Evolutionary conservation across 2,888 invertebrate species (phyloP).

Genomic region (Elmis aenea): DNA sequence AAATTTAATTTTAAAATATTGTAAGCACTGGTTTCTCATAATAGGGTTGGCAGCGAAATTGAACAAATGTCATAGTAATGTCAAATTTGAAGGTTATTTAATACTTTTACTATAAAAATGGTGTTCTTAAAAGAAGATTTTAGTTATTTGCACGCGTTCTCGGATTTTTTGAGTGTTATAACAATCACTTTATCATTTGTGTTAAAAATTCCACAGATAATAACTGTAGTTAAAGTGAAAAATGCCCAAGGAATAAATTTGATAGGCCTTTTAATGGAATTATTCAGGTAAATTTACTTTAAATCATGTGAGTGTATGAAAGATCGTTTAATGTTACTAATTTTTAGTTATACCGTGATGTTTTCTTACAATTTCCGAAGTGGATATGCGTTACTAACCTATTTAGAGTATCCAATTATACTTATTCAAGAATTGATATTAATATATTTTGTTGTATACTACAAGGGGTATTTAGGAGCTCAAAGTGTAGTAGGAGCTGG

Average conservation of each 20-base stretch:
- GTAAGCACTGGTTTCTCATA: too few species aligned
- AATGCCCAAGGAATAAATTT: constrained; percentile 67
- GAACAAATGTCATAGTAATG: too few species aligned
- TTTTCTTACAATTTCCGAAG: constrained; percentile 75
- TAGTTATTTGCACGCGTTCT: constrained; percentile 27
- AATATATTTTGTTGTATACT: constrained; percentile 66
- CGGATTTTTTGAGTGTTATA: constrained; percentile 63
- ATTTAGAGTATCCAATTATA: constrained; percentile 80
- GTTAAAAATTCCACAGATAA: constrained; percentile 79
- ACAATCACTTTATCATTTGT: constrained; percentile 74
- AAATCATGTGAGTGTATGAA: constrained; percentile 3
- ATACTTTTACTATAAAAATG: constrained; percentile 11
- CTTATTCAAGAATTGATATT: constrained; percentile 69
- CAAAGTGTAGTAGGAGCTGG: constrained; percentile 41
- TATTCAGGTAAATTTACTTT: constrained; percentile 56
- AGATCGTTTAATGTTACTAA: too few species aligned
- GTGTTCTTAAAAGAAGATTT: constrained; percentile 15
- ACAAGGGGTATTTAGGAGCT: constrained; percentile 54
- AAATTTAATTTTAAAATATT: too few species aligned
- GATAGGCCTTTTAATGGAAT: constrained; percentile 62
- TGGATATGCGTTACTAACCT: constrained; percentile 68
- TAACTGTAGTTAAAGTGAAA: constrained; percentile 57
- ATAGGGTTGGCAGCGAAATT: too few species aligned
- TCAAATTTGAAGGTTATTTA: neutral
- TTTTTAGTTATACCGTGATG: constrained; percentile 73